Percentiles rank a stretch among this genome's conserved stretches.
These are phyloP conservation scores for Apotomis turbidana DNA, from an alignment of 2,888 invertebrate species.

Conservation along the genomic window DNA sequence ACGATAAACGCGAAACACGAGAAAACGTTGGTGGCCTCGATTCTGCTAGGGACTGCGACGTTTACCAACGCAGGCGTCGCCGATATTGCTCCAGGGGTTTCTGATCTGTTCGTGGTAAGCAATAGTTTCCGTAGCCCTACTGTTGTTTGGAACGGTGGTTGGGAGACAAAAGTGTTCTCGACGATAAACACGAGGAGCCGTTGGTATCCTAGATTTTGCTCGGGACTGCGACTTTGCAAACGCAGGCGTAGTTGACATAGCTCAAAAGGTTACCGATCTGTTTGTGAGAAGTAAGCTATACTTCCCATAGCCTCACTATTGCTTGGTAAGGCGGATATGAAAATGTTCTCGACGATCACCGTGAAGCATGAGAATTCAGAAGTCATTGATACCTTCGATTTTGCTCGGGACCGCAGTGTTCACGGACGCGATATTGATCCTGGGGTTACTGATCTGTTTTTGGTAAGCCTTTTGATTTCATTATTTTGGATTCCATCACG, in stretches of 20 bases:
- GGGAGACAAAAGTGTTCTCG: no score
- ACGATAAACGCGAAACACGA: slow-evolving; percentile 70
- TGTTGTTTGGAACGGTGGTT: slow-evolving; percentile 51
- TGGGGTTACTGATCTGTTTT: slow-evolving; percentile 58
- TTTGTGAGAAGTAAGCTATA: no score
- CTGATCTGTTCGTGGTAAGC: slow-evolving; percentile 61
- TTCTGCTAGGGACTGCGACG: slow-evolving; percentile 68
- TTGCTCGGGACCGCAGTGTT: slow-evolving; percentile 69
- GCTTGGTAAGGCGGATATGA: slow-evolving; percentile 54
- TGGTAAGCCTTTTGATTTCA: slow-evolving; percentile 52
- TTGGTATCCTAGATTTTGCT: no score
- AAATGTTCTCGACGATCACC: slow-evolving; percentile 64
- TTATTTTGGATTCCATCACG: not conserved
- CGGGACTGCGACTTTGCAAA: no score
- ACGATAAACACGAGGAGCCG: no score
- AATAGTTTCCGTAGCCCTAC: not conserved
- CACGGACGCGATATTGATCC: slow-evolving; percentile 66
- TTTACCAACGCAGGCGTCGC: slow-evolving; percentile 68
- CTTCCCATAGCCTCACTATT: no score
- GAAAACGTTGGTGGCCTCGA: slow-evolving; percentile 58
- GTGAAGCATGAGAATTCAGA: slow-evolving; percentile 70
- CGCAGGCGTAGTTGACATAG: no score
- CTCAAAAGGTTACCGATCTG: no score
- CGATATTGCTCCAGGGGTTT: slow-evolving; percentile 62
- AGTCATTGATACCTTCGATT: slow-evolving; percentile 59